phyloP scores from a whole-genome alignment of 2,797 vertebrate species.

The Masticophis lateralis region DNA sequence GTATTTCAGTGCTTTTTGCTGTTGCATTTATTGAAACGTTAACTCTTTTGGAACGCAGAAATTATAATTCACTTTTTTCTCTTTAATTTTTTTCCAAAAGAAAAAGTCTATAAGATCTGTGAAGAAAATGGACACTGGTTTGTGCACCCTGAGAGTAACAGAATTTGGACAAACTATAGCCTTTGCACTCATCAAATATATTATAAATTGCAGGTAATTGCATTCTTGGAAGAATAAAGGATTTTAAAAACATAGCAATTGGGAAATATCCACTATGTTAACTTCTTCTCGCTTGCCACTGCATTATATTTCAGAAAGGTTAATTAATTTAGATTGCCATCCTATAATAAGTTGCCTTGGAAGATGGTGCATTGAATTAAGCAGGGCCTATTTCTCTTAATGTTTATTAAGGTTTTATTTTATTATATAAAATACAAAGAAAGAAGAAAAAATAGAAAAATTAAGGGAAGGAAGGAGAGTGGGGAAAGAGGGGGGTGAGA shows the following conservation, averaged over 20 bases:
- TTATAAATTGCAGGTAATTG: slow-evolving; percentile 83
- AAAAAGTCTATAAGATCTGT: slow-evolving; percentile 94
- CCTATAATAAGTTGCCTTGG: background rate
- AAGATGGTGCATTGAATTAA: background rate
- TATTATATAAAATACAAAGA: no score
- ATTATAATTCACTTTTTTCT: background rate
- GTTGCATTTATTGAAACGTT: slow-evolving; percentile 18
- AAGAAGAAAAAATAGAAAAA: no score
- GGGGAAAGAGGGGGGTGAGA: no score
- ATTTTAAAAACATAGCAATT: background rate
- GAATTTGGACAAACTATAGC: slow-evolving; percentile 95
- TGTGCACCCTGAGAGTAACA: slow-evolving; percentile 89
- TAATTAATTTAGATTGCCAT: background rate
- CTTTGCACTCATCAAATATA: slow-evolving; percentile 83
- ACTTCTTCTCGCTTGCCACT: background rate
- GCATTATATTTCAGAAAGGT: background rate
- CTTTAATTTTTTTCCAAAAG: slow-evolving; percentile 65
- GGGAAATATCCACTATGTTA: background rate
- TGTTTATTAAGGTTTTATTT: no score
- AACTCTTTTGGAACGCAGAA: background rate
- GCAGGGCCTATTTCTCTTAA: background rate
- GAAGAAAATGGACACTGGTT: slow-evolving; percentile 89
- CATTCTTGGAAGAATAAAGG: background rate
- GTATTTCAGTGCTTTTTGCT: slow-evolving; percentile 1
- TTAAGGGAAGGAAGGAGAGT: no score